phyloP scores from a whole-genome alignment of 37 sponge, comb jelly and placozoan genomes.

The Beroe forskalii region DNA sequence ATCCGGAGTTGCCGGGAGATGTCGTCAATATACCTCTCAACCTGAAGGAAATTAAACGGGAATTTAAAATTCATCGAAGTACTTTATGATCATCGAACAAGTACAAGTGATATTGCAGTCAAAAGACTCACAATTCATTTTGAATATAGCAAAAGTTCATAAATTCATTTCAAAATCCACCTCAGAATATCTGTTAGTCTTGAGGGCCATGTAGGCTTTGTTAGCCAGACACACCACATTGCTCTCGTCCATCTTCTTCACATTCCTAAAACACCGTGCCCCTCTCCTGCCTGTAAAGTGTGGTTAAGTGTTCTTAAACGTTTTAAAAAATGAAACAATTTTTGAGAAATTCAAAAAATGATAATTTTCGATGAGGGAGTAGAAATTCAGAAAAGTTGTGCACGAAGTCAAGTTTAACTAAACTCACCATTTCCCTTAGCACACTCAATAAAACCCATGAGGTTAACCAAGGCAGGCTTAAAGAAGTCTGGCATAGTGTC shows the following conservation, averaged over 20 bases:
- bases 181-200: constrained; percentile 11
- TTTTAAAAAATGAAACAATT: no score
- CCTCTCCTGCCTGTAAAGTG: background rate
- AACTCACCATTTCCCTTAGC: constrained; percentile 28
- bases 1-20: background rate
- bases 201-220: constrained; percentile 36
- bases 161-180: background rate
- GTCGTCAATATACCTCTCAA: background rate
- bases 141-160: no score
- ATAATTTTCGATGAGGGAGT: no score
- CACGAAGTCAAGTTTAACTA: no score
- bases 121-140: no score
- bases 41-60: no score
- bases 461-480: constrained; percentile 8
- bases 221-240: constrained; percentile 45
- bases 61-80: no score
- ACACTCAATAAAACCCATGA: constrained; percentile 61
- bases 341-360: no score
- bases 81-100: no score
- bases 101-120: no score
- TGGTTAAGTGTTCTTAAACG: no score
- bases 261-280: constrained; percentile 24
- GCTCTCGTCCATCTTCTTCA: constrained; percentile 43
- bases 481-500: constrained; percentile 43
- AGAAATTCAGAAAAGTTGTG: no score